These are phyloP conservation scores for Serilophus lunatus DNA, from an alignment of 2,113 vertebrate genomes.

Conservation along the genomic window DNA sequence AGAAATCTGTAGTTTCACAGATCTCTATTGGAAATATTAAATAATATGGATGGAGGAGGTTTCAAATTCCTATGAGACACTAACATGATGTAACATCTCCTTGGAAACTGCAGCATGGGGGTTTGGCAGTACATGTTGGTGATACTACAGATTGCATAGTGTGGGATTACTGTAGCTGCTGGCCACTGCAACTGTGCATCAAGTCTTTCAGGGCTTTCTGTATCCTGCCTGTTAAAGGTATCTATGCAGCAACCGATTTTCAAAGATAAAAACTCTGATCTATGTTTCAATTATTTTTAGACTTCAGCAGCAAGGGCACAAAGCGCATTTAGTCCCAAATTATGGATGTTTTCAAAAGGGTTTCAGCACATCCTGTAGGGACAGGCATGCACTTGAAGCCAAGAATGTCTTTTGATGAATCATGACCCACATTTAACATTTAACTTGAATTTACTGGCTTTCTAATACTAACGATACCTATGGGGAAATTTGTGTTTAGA, in stretches of 20 bases:
- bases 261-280: background rate
- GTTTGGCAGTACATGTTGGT: background rate
- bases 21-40: background rate
- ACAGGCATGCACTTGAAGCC: background rate
- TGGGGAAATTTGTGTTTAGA: background rate
- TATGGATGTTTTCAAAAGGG: background rate
- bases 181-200: background rate
- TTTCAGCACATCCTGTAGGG: background rate
- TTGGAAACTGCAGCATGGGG: slow-evolving; percentile 43
- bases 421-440: background rate
- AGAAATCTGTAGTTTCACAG: background rate
- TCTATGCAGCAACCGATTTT: fast-evolving
- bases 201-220: background rate
- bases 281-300: background rate
- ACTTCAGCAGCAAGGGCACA: background rate
- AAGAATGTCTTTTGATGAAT: background rate
- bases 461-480: background rate
- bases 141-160: background rate
- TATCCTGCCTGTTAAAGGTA: background rate
- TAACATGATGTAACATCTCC: slow-evolving; percentile 46
- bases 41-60: slow-evolving; percentile 8
- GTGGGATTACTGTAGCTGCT: background rate
- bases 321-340: background rate
- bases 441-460: background rate
- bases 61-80: background rate